These are phyloP conservation scores for Mycteria americana DNA, from an alignment of 2,797 vertebrate species.

Conservation along the genomic window DNA sequence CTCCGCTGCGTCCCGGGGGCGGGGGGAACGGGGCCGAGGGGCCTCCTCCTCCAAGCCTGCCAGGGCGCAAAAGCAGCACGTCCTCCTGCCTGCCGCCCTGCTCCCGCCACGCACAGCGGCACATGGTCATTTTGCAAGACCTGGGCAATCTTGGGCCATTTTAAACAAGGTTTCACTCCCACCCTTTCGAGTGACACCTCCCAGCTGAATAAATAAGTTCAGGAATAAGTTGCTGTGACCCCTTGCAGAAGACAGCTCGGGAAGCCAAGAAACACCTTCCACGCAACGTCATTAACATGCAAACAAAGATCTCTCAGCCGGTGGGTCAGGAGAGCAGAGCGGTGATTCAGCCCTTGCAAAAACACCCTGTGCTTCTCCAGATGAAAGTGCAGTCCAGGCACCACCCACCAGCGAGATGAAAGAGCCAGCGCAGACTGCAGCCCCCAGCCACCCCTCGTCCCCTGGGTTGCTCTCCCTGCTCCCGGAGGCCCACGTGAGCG, in stretches of 20 bases:
- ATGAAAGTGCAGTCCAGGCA: background rate
- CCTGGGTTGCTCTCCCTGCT: background rate
- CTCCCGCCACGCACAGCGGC: fast-evolving
- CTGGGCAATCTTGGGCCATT: background rate
- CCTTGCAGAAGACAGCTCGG: background rate
- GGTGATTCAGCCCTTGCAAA: background rate
- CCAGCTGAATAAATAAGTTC: background rate
- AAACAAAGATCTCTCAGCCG: background rate
- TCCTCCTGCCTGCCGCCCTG: background rate
- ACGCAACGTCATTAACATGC: background rate
- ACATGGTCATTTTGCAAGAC: background rate
- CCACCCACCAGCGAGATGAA: background rate
- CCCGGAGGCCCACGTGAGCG: fast-evolving
- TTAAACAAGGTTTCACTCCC: background rate
- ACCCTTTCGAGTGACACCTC: background rate
- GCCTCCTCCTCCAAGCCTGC: background rate
- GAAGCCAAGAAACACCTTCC: background rate
- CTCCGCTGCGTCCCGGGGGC: background rate
- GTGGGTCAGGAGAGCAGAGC: background rate
- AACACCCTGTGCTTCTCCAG: background rate
- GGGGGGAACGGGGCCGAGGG: fast-evolving
- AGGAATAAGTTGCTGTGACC: background rate
- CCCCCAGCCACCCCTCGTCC: background rate
- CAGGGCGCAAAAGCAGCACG: background rate
- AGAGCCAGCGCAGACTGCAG: background rate